These are phyloP conservation scores for Tuta absoluta DNA, from an alignment of 2,888 invertebrate species.

Conservation along the genomic window DNA sequence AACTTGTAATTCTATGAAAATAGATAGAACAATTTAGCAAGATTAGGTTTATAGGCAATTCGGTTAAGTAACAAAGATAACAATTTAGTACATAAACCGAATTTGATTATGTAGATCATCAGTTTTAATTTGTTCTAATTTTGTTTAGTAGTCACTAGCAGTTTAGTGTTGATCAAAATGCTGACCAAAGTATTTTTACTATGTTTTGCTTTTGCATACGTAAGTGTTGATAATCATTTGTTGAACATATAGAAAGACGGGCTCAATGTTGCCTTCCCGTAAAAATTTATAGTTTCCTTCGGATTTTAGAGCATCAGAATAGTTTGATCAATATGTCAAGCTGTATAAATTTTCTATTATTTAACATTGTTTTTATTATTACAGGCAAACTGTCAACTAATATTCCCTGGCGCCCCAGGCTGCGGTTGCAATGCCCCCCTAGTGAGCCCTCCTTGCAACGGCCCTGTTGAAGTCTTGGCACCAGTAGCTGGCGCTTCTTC, in stretches of 20 bases:
- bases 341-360: no score
- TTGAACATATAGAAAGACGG: no score
- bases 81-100: conserved; percentile 36
- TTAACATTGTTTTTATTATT: not conserved
- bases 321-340: no score
- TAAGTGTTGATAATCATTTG: conserved; percentile 20
- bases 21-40: conserved; percentile 15
- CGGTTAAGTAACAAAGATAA: conserved; percentile 30
- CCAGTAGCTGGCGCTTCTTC: not conserved
- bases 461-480: conserved; percentile 2
- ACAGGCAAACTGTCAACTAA: conserved; percentile 21
- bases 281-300: no score
- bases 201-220: conserved; percentile 9
- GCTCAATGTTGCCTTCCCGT: no score
- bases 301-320: no score
- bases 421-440: conserved; percentile 13
- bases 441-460: conserved; percentile 18
- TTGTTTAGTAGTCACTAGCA: not conserved
- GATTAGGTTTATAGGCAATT: conserved; percentile 24
- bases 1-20: not conserved
- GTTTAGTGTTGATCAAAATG: conserved; percentile 18
- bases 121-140: not conserved
- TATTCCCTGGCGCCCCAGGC: conserved; percentile 1
- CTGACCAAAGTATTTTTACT: conserved; percentile 19
- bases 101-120: conserved; percentile 22